A percentile compares a stretch with the other conserved stretches of the same genome.
Evolutionary conservation across 2,113 vertebrate species (phyloP).

Genomic region (Chloebia gouldiae): DNA sequence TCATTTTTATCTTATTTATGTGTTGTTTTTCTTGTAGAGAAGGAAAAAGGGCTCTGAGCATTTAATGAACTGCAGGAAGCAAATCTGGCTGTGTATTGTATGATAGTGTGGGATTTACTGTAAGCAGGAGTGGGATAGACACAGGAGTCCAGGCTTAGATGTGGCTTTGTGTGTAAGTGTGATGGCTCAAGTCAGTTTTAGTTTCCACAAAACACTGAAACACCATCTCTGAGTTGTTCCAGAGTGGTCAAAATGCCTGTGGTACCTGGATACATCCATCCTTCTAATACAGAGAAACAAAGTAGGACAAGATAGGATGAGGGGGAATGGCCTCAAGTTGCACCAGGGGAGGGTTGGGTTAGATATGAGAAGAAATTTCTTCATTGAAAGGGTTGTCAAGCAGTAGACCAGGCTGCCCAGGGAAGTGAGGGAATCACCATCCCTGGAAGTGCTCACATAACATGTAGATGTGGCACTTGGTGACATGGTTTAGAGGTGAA

Average conservation of each 20-base stretch:
- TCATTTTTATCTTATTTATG: neutral
- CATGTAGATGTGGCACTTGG: accelerated
- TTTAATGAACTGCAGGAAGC: neutral
- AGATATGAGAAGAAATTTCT: neutral
- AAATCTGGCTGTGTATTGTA: neutral
- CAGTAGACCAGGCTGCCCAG: neutral
- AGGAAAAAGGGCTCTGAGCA: neutral
- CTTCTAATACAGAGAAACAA: neutral
- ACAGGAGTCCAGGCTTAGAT: neutral
- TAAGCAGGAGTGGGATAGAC: neutral
- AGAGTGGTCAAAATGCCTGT: neutral
- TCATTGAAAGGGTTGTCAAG: neutral
- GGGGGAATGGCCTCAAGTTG: neutral
- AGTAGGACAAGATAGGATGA: neutral
- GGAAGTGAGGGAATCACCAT: neutral
- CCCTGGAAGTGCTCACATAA: neutral
- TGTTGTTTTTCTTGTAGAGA: neutral
- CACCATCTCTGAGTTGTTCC: neutral
- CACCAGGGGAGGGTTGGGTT: neutral
- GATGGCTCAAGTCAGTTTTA: neutral
- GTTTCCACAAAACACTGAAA: neutral
- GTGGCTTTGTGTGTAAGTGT: neutral
- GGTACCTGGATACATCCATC: neutral
- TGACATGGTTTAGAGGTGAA: neutral
- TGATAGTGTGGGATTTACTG: neutral